phyloP scores from a whole-genome alignment of 2,797 vertebrate species.

The Pseudochaenichthys georgianus region DNA sequence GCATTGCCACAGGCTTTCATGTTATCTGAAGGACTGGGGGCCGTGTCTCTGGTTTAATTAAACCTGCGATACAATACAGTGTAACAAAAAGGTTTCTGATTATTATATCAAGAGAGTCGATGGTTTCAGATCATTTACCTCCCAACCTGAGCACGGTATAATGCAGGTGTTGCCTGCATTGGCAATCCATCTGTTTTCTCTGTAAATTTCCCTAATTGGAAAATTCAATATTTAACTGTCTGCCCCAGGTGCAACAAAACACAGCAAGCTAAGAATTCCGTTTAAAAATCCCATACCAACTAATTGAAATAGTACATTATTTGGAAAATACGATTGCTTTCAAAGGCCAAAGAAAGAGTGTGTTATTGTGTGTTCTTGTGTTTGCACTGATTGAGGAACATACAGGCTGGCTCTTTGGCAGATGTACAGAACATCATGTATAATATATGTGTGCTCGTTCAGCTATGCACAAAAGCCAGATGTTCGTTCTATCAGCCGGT shows the following conservation, averaged over 20 bases:
- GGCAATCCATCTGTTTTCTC: slow-evolving; percentile 74
- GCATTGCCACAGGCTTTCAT: slow-evolving; percentile 27
- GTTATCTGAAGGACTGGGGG: neutral
- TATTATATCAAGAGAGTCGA: slow-evolving; percentile 58
- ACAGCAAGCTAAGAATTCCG: slow-evolving; percentile 11
- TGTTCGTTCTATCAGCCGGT: slow-evolving; percentile 80
- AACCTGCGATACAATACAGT: neutral
- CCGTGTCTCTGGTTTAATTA: slow-evolving; percentile 18
- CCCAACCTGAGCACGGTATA: slow-evolving; percentile 44
- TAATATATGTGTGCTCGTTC: slow-evolving; percentile 84
- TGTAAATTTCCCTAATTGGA: slow-evolving; percentile 56
- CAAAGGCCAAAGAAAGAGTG: slow-evolving; percentile 25
- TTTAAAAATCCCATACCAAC: slow-evolving; percentile 5
- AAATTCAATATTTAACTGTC: slow-evolving; percentile 68
- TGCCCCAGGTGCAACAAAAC: slow-evolving; percentile 42
- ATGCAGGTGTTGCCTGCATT: slow-evolving; percentile 69
- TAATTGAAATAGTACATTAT: slow-evolving; percentile 13
- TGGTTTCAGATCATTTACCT: slow-evolving; percentile 56
- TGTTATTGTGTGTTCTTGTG: slow-evolving; percentile 43
- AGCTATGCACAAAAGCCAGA: slow-evolving; percentile 87
- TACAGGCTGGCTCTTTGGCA: slow-evolving; percentile 80
- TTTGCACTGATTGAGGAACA: slow-evolving; percentile 76
- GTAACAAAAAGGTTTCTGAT: slow-evolving; percentile 50
- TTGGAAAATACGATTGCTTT: slow-evolving; percentile 7
- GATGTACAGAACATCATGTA: slow-evolving; percentile 84